Base-by-base conservation (phyloP, 2,797 vertebrate species). In the Otolemur crassicaudatus region DNA sequence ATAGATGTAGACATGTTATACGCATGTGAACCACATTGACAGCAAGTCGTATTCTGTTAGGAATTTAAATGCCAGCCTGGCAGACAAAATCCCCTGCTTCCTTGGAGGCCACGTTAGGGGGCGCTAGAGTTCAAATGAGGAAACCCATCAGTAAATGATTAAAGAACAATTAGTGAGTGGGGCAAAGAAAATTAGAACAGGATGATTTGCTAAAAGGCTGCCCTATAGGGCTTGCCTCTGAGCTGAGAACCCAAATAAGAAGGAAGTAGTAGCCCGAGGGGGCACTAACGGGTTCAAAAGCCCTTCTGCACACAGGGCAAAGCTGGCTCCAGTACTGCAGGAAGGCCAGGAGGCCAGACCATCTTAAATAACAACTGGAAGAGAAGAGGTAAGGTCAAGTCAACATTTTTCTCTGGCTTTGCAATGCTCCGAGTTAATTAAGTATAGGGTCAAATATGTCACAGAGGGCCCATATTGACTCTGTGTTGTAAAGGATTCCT, bases 291-390 rank as follows among this genome's bases (percentile, higher is more conserved):
- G 49, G 37, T 76, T 65, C 17, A 40, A 29, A 34, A 0, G 8
- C 16, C 2, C 37, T 79, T 34, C 8, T 1, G 17, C 17, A 5
- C 2, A 7, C 17, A 7, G 22, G n/a, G 14, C 49, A 37, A 34
- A 37, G 29, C 27, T 76, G 56, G 17, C 22, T 2, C 22, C 14
- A 22, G 13, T 58, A 25, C 1, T 37, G 3, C 10, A 40, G 34
- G 49, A 61, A 75, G 82, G 4, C 29, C 25, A 37, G 5, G 46
- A 61, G 40, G 3, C 69, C 83, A n/a, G 22, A 70, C 1, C n/a
- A 8, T 0, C 46, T 1, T 6, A 19, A 16, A 19, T 3, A n/a
- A 23, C 6, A 23, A 37, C 0, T 16, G 40, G n/a, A 69, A 27
- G 31, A 65, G 49, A 7, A 63, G 31, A 94, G 65, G 31, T 86